Evolutionary conservation across 2,113 vertebrate genomes (phyloP), one percentile per base, ranked within the genome.

Genomic region (Stegastes partitus): DNA sequence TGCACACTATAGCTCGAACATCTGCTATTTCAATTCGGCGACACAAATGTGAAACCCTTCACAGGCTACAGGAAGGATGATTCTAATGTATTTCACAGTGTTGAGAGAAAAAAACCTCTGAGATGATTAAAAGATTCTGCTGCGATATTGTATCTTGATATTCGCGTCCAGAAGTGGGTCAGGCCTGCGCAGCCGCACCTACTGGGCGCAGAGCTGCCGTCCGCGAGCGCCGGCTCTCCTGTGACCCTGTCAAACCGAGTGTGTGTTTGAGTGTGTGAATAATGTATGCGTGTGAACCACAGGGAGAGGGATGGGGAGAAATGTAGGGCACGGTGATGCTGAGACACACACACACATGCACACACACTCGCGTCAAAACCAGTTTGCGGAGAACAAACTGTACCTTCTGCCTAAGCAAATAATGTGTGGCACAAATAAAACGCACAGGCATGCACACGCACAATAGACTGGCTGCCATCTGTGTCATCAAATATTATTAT

Each of bases 261-360:
- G 80, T 87, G 78, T 54, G 73, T 84, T 72, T 62, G 73, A 82
- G 84, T 51, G 79, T 80, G 73, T 91, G 82, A 92, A 89, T 89
- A 85, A 90, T 93, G 72, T 34, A 89, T 90, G 85, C 84, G 83
- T 83, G 82, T 74, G 83, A 84, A 81, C 79, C 68, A 57, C 62
- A 19, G 81, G 72, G 81, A 77, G 68, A 68, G 77, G 58, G 57
- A 77, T 25, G 19, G 75, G 79, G 68, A 82, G 81, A 88, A 89
- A 93, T 91, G 89, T 91, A 91, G 89, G 89, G 81, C 90, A 91
- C 25, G 25, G 57, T 77, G 74, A 77, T 72, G 78, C 80, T 76
- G 42, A 70, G 70, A 49, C 76, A 68, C 37, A 72, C 68, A 71
- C 7, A 53, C 64, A 71, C 58, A 37, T 57, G 57, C 53, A 49